Base-by-base conservation (phyloP, 2,113 vertebrate species). In the Coracopsis vasa region DNA sequence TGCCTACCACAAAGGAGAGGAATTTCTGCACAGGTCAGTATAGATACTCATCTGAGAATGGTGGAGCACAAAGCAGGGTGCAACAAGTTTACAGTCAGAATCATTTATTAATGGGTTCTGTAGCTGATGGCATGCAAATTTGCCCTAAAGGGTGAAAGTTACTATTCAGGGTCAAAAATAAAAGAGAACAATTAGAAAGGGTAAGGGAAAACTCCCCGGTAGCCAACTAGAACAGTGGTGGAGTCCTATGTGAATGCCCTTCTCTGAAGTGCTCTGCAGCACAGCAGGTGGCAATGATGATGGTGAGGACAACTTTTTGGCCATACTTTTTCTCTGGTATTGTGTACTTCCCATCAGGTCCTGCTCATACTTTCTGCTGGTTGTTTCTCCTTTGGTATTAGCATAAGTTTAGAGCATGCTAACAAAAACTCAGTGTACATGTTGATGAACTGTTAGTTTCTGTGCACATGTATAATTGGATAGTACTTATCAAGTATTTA, bases 1-100 rank as follows among this genome's bases (percentile, higher is more conserved):
- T 3, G 99, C 99, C 70, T 99, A 99, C 67, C 98, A 97, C 92
- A 98, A 98, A 97, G 98, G 98, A 53, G 98, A 98, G 42, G 99
- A 99, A 90, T 99, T 99, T 97, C 98, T 99, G 64, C 96, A 97
- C 95, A 99, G 99, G 99, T 99, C 13, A 94, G 98, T 96, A 27
- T n/a, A n/a, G 25, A 24, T 62, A 37, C 1, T 4, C 0, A 4
- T 48, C 39, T 45, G 24, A 10, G 28, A 88, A 35, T 51, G 11
- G 27, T 58, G 29, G 19, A 69, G 24, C 39, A 61, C 17, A 37
- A 77, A 66, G 73, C 31, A 65, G 69, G 31, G 28, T 53, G 33
- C 9, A 44, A 31, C 16, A 65, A 9, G 14, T 47, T 87, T 51
- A 31, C 10, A 27, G 48, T 73, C 28, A 66, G 62, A 53, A 62